Base-by-base conservation (phyloP, 2,113 vertebrate species). In the Epinephelus moara region DNA sequence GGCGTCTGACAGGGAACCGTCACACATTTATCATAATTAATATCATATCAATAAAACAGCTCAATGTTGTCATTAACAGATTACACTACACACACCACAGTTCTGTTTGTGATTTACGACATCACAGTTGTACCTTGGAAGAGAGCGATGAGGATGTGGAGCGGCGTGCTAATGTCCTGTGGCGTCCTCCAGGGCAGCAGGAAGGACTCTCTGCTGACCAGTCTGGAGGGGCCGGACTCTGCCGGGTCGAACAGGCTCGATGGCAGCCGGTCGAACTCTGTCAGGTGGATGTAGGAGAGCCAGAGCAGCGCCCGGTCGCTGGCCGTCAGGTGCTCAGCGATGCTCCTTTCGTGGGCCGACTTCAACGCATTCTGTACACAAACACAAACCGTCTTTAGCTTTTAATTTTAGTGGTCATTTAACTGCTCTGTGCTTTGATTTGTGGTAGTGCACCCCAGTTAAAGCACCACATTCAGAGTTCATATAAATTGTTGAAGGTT, bases 231-330 rank as follows among this genome's bases (percentile, higher is more conserved):
- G 82, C 94, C 94, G 8, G 96, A 95, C 83, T 96, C 95, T 3
- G 95, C 93, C 18, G 97, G 97, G 89, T 99, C 96, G 40, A 94
- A 98, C 75, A 99, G 95, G 87, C 93, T 89, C 27, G 88, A 81
- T 21, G 98, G 98, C 14, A 99, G 96, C 63, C 89, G 61, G 73
- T 90, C 95, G 33, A 99, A 99, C 93, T 99, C 98, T 7, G 93
- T 96, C 77, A 99, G 93, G 93, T 99, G 97, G 89, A 99, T 96
- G 90, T 96, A 98, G 61, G 94, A 96, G 75, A 99, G 94, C 98
- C 98, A 99, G 76, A 97, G 95, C 91, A 99, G 91, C 62, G 96
- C 96, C 13, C 97, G 96, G 93, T 99, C 95, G 77, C 67, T 85
- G 72, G 70, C 14, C 1, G 23, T 87, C 90, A 82, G 75, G 57